Percentiles rank a stretch among this genome's conserved stretches.
These are phyloP conservation scores for Podilymbus podiceps DNA, from an alignment of 2,113 vertebrate species.

Conservation along the genomic window DNA sequence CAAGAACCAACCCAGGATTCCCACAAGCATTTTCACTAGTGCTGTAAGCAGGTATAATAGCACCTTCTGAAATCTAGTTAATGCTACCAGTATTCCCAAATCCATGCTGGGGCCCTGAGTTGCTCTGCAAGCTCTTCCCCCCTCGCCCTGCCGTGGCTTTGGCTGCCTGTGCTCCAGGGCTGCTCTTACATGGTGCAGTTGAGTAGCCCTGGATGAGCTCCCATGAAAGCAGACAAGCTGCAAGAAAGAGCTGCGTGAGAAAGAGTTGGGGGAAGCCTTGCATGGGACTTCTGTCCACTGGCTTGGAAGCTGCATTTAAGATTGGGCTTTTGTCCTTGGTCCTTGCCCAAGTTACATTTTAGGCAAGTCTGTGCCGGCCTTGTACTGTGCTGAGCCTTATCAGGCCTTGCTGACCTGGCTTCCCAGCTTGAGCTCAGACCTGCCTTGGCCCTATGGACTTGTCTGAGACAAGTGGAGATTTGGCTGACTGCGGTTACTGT, in stretches of 20 bases:
- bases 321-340: neutral
- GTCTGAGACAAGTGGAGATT: neutral
- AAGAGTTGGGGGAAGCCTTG: neutral
- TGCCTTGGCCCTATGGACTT: neutral
- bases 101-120: neutral
- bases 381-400: neutral
- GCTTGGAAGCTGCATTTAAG: neutral
- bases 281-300: neutral
- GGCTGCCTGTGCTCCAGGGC: neutral
- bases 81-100: neutral
- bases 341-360: neutral
- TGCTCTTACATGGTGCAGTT: neutral
- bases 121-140: neutral
- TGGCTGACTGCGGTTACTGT: neutral
- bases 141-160: neutral
- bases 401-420: neutral
- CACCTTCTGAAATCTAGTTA: neutral
- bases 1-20: neutral
- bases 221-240: neutral
- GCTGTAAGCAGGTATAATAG: neutral
- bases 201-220: neutral
- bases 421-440: neutral
- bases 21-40: neutral
- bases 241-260: neutral
- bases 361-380: neutral